Percentiles rank a stretch among this genome's conserved stretches.
Conservation (phyloP, 2,888 invertebrate species). For the Laspeyria flexula region DNA sequence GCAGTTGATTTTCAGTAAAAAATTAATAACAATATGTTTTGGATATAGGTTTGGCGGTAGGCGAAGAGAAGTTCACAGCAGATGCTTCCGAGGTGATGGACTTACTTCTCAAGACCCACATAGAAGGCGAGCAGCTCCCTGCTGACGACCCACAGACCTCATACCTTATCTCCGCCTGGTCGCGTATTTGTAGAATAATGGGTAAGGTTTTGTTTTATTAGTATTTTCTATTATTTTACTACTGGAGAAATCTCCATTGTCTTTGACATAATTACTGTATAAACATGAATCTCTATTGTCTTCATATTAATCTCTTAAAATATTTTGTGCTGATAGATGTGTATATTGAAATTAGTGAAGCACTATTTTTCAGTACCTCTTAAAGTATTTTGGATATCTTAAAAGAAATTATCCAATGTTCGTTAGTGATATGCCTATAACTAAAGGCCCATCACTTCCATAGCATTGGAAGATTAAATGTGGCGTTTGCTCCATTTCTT, state of each 20-base stretch:
- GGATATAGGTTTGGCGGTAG: slow-evolving; percentile 90
- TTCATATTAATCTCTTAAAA: too few species aligned
- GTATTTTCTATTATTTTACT: too few species aligned
- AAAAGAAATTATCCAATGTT: slow-evolving; percentile 68
- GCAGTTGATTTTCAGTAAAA: too few species aligned
- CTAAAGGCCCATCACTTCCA: slow-evolving; percentile 75
- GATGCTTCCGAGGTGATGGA: slow-evolving; percentile 99
- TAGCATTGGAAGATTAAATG: slow-evolving; percentile 80
- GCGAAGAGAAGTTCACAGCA: slow-evolving; percentile 92
- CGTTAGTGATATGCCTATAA: slow-evolving; percentile 74
- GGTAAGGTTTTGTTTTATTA: slow-evolving; percentile 54
- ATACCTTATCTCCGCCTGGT: slow-evolving; percentile 99
- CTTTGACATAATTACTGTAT: too few species aligned
- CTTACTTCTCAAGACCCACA: slow-evolving; percentile 95
- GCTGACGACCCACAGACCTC: slow-evolving; percentile 99
- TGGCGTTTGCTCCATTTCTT: slow-evolving; percentile 76
- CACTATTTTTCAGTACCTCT: too few species aligned
- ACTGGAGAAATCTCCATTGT: too few species aligned
- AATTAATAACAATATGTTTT: too few species aligned
- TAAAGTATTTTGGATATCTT: not conserved
- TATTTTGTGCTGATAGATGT: too few species aligned
- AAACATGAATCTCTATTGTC: too few species aligned
- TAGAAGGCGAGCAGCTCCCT: slow-evolving; percentile 92
- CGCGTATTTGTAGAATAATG: slow-evolving; percentile 98
- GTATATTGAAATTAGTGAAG: too few species aligned